Conservation (phyloP, 2,888 invertebrate genomes). For the Hoplodrina blanda region DNA sequence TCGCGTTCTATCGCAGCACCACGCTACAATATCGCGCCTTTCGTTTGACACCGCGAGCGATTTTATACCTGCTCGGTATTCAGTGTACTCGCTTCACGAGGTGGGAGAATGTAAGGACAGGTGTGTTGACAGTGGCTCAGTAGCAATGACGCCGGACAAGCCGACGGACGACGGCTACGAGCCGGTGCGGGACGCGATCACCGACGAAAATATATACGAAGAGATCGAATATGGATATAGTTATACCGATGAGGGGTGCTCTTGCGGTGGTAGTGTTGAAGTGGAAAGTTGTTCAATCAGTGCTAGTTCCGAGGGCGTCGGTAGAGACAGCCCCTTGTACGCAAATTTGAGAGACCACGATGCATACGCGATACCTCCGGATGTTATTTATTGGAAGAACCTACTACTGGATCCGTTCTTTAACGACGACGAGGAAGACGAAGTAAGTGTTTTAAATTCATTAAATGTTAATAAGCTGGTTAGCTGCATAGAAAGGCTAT, state of each 20-base stretch:
- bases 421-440: conserved; percentile 90
- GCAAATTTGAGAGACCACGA: conserved; percentile 87
- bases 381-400: conserved; percentile 90
- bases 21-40: conserved; percentile 82
- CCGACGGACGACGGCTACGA: conserved; percentile 87
- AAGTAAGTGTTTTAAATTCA: conserved; percentile 77
- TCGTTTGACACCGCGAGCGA: conserved; percentile 85
- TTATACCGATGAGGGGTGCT: conserved; percentile 86
- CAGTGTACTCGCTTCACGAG: conserved; percentile 84
- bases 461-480: conserved; percentile 34
- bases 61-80: conserved; percentile 79
- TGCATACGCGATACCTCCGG: conserved; percentile 86
- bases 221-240: conserved; percentile 85
- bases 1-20: conserved; percentile 79
- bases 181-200: conserved; percentile 85
- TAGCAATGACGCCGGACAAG: conserved; percentile 86
- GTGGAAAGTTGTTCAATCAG: conserved; percentile 87
- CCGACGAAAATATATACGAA: conserved; percentile 88
- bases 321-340: conserved; percentile 86
- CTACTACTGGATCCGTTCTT: conserved; percentile 86
- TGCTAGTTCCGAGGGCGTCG: conserved; percentile 85
- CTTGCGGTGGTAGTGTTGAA: conserved; percentile 87
- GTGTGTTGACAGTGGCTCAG: conserved; percentile 79
- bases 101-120: conserved; percentile 84
- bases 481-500: conserved; percentile 34